Base-by-base conservation (phyloP, 2,797 vertebrate genomes). In the Cyprinodon diabolis region DNA sequence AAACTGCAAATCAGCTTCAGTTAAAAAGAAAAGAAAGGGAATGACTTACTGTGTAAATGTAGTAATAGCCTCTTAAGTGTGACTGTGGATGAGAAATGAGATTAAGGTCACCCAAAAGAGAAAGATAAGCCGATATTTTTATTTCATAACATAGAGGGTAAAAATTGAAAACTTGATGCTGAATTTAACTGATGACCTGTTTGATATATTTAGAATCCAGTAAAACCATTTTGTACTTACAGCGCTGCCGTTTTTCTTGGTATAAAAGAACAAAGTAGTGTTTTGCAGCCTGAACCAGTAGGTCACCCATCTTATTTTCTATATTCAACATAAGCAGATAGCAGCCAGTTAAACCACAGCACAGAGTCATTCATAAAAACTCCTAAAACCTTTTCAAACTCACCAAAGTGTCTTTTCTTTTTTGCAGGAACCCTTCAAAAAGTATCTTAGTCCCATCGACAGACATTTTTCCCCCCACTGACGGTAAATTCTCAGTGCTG, bases 231-330 rank as follows among this genome's bases (percentile, higher is more conserved):
- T 55, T 62, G 0, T 71, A 95, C 92, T 91, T 81, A 94, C 93
- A 74, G 89, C 82, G 15, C 65, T 84, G 67, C 89, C 86, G 15
- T 90, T 87, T 84, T 94, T 94, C 76, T 84, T 87, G 5, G 87
- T 93, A 72, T 93, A 95, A 87, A 96, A 96, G 78, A 94, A 90
- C 70, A 96, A 84, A 3, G 91, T 91, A 66, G 93, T 87, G 56
- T 93, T 93, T 74, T 95, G 91, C 79, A 95, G 94, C 72, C 92
- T 92, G 87, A 95, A 94, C 94, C 93, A 95, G 56, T 94, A 95
- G 0, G 89, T 93, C 43, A 84, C 68, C 92, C 94, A 96, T 45
- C 77, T 88, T 58, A 96, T 84, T 83, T 89, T 95, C 93, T 95
- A 67, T 1, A 48, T 19, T 45, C 1, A 66, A 67, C 21, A 68